Evolutionary conservation across 2,113 vertebrate species (phyloP).

Genomic region (Benitochromis conjunctus): DNA sequence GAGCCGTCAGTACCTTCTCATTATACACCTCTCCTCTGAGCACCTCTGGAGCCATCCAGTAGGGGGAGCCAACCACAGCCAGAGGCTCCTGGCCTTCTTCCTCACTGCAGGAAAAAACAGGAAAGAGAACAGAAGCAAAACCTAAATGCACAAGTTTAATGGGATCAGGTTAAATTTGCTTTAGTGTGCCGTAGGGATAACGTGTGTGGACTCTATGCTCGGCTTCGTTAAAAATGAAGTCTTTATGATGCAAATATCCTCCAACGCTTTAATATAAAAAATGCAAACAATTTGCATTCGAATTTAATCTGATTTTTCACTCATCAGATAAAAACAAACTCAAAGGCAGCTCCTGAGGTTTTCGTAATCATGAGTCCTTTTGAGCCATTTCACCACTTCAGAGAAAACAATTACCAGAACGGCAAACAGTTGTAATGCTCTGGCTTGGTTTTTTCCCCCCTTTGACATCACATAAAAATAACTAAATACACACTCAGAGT

Average conservation of each 20-base stretch:
- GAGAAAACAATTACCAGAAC: background rate
- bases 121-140: background rate
- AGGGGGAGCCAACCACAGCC: slow-evolving; percentile 92
- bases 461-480: background rate
- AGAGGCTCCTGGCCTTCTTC: slow-evolving; percentile 81
- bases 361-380: accelerated
- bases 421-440: background rate
- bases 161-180: background rate
- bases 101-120: slow-evolving; percentile 69
- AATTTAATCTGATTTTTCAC: background rate
- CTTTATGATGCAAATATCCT: background rate
- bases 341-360: background rate
- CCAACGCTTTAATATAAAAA: background rate
- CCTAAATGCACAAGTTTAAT: background rate
- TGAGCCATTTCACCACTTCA: background rate
- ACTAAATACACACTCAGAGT: background rate
- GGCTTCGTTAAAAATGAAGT: background rate
- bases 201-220: background rate
- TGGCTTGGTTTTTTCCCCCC: background rate
- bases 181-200: background rate
- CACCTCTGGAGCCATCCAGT: slow-evolving; percentile 98
- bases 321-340: background rate
- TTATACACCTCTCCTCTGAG: slow-evolving; percentile 90
- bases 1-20: slow-evolving; percentile 82
- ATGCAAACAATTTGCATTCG: background rate